Evolutionary conservation across 2,888 invertebrate genomes (phyloP), one percentile per base, ranked within the genome.

Genomic region (Aphrophora alni): DNA sequence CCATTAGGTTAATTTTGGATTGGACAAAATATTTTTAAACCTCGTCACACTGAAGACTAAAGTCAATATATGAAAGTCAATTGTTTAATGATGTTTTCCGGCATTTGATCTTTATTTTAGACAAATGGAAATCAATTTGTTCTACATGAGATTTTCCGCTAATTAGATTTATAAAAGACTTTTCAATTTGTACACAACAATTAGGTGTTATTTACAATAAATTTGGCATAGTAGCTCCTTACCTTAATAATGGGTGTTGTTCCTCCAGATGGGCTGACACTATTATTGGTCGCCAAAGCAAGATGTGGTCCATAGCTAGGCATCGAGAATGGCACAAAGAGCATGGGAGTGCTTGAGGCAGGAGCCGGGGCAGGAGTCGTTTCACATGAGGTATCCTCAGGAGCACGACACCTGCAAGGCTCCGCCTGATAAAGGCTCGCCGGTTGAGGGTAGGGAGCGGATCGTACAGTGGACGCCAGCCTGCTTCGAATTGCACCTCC

Each of bases 241-340:
- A 83, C 83, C 83, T 83, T 83, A 69, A 83, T 82, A 59, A 81
- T 72, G 33, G 82, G 81, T 38, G 83, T 82, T 28, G 78, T 80
- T 71, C 77, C 80, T 28, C 82, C 80, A 28, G 82, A 78, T 51
- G 83, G 82, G 78, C 84, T 83, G 77, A 83, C 88, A 87, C 88
- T 89, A 86, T 87, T 88, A 85, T 86, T 87, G 72, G 84, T 75
- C 59, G 82, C 82, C 77, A 78, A 82, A 68, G 80, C 79, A 27
- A 84, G 83, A 51, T 85, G 89, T 80, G 89, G 88, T 78, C 87
- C 88, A 85, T 88, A 89, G 85, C 86, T 89, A 59, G 59, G 59
- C 59, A 59, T 59, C 80, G 88, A 87, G 85, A 89, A 89, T 78
- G 90, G 90, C 82, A 90, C 89, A 86, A 90, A 89, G 85, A 90